phyloP scores from a whole-genome alignment of 2,888 invertebrate genomes.

The Trisateles emortualis region DNA sequence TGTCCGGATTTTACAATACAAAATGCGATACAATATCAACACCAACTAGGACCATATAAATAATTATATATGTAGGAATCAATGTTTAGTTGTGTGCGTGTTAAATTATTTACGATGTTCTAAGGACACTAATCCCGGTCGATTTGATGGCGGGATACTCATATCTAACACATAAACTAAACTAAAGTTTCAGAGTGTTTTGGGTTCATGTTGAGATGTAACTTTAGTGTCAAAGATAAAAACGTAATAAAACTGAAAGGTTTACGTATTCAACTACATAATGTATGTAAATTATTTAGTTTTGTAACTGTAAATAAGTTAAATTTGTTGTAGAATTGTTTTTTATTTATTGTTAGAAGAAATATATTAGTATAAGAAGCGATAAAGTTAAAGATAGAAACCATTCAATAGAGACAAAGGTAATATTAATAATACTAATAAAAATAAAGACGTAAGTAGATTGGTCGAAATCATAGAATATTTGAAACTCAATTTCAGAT shows the following conservation, averaged over 20 bases:
- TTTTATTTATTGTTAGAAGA: constrained; percentile 18
- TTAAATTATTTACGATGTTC: constrained; percentile 49
- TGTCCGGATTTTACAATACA: too few species aligned
- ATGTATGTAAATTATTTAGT: not conserved
- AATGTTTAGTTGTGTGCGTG: constrained; percentile 29
- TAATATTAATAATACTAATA: constrained; percentile 12
- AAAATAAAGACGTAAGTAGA: not conserved
- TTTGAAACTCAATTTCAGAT: constrained; percentile 1
- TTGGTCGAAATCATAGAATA: not conserved
- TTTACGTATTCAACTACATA: not conserved
- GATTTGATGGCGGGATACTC: constrained; percentile 49
- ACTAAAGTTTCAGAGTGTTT: constrained; percentile 28
- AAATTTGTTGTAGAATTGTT: constrained; percentile 14
- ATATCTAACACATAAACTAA: constrained; percentile 32
- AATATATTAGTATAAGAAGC: constrained; percentile 27
- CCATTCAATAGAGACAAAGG: not conserved
- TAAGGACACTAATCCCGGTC: constrained; percentile 45
- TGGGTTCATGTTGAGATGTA: constrained; percentile 31
- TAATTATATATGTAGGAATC: constrained; percentile 18
- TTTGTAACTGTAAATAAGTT: constrained; percentile 8
- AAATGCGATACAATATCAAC: constrained; percentile 6
- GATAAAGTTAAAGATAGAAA: constrained; percentile 19
- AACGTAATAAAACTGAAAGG: constrained; percentile 10
- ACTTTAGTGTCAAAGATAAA: constrained; percentile 33
- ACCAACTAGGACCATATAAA: constrained; percentile 22